These are phyloP conservation scores for Crotophaga sulcirostris DNA, from an alignment of 2,113 vertebrate genomes.

Conservation along the genomic window DNA sequence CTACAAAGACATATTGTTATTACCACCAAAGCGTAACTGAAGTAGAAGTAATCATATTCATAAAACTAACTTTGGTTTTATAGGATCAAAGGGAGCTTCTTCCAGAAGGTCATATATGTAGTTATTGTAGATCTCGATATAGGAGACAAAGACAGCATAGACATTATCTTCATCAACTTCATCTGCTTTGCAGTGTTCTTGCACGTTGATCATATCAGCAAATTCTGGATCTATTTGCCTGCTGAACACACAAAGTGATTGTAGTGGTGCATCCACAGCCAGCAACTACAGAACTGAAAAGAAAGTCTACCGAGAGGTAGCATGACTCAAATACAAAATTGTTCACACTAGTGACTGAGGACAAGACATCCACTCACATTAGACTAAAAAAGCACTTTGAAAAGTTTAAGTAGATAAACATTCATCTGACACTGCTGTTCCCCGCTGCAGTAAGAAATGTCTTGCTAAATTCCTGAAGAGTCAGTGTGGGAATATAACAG, in stretches of 20 bases:
- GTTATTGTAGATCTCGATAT: slow-evolving; percentile 98
- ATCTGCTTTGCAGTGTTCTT: slow-evolving; percentile 83
- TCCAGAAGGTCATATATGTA: slow-evolving; percentile 97
- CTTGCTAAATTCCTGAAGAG: too few species aligned
- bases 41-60: fast-evolving
- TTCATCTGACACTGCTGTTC: too few species aligned
- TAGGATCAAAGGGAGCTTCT: slow-evolving; percentile 83
- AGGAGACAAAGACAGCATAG: slow-evolving; percentile 94
- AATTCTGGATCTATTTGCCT: slow-evolving; percentile 91
- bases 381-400: neutral
- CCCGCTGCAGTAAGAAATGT: neutral
- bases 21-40: fast-evolving
- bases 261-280: neutral
- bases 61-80: slow-evolving; percentile 89
- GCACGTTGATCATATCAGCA: slow-evolving; percentile 89
- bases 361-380: too few species aligned
- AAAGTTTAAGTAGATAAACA: neutral
- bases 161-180: slow-evolving; percentile 93
- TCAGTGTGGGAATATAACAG: too few species aligned
- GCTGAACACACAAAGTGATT: neutral
- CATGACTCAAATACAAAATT: fast-evolving
- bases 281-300: fast-evolving
- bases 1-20: fast-evolving
- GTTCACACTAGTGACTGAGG: neutral
- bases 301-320: too few species aligned